Evolutionary conservation across 2,113 vertebrate species (phyloP).

Genomic region (Opisthocomus hoazin): DNA sequence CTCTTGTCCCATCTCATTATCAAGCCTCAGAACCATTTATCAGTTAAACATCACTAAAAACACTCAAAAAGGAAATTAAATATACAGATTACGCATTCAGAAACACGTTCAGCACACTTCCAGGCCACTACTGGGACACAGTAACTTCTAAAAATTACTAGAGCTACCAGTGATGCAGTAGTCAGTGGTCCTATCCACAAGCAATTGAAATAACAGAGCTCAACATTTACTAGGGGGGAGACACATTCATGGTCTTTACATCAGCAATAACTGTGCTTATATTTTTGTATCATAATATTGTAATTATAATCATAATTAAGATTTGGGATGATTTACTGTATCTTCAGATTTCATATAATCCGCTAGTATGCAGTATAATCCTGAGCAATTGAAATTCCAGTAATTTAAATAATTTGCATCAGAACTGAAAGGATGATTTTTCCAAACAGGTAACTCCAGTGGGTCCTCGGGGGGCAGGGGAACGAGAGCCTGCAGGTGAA

Average conservation of each 20-base stretch:
- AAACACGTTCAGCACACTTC: background rate
- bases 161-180: background rate
- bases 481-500: conserved; percentile 33
- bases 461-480: background rate
- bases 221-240: background rate
- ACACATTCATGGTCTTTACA: background rate
- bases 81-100: background rate
- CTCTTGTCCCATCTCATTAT: background rate
- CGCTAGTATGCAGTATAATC: background rate
- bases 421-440: background rate
- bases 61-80: background rate
- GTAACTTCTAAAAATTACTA: background rate
- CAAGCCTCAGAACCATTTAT: background rate
- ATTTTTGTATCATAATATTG: background rate
- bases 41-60: background rate
- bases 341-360: background rate
- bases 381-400: background rate
- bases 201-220: background rate
- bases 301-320: background rate
- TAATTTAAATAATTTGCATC: background rate
- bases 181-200: background rate
- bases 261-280: background rate
- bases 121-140: background rate
- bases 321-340: background rate
- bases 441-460: background rate